A percentile compares a stretch with the other conserved stretches of the same genome.
Evolutionary conservation across 2,888 invertebrate genomes (phyloP).

Genomic region (Abrostola triplasia): DNA sequence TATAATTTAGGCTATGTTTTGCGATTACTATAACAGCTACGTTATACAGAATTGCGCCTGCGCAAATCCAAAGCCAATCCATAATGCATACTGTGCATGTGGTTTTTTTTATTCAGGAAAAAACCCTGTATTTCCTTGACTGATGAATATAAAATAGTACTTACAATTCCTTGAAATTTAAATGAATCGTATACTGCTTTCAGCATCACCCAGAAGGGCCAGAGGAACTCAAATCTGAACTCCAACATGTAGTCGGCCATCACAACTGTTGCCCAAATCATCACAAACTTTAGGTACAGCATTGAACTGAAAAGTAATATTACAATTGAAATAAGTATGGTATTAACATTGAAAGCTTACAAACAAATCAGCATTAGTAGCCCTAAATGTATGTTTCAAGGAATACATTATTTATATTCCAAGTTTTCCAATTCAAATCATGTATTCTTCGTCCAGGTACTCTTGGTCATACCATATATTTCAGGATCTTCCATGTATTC

Average conservation of each 20-base stretch:
- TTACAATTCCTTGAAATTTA: constrained; percentile 98
- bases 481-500: no score
- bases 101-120: no score
- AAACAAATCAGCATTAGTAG: background rate
- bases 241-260: constrained; percentile 98
- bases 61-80: no score
- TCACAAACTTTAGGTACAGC: constrained; percentile 97
- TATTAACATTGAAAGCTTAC: background rate
- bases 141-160: constrained; percentile 67
- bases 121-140: no score
- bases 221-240: constrained; percentile 99
- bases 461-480: no score
- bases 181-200: constrained; percentile 99
- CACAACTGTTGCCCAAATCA: constrained; percentile 98
- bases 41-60: background rate
- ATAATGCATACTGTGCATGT: no score
- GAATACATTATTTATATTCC: no score
- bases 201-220: constrained; percentile 99
- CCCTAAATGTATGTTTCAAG: no score
- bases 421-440: no score
- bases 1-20: background rate
- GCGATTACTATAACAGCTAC: background rate
- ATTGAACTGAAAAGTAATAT: constrained; percentile 92
- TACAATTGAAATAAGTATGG: background rate
- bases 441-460: no score